Evolutionary conservation across 2,797 vertebrate species (phyloP).

Genomic region (Paguma larvata): DNA sequence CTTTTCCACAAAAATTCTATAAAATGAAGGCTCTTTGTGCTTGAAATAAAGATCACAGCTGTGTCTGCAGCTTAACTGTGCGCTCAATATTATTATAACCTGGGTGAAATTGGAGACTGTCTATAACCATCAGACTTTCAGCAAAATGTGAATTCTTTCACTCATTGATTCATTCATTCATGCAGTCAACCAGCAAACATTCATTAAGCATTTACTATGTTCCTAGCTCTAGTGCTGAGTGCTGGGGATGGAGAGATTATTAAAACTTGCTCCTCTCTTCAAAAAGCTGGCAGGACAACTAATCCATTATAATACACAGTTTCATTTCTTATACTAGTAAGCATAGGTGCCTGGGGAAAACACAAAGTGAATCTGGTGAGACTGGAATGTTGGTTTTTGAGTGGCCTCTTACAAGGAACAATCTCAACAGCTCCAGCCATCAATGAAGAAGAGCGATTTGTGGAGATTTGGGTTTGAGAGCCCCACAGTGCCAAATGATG

Average conservation of each 20-base stretch:
- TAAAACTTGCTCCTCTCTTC: neutral
- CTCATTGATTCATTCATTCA: neutral
- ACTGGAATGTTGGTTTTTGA: neutral
- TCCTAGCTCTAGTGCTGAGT: neutral
- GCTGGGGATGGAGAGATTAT: neutral
- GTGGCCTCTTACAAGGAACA: neutral
- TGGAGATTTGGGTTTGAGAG: neutral
- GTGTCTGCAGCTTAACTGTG: neutral
- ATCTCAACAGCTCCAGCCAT: neutral
- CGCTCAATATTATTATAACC: conserved; percentile 9
- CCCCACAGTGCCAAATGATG: neutral
- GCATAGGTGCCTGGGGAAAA: neutral
- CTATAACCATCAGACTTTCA: neutral
- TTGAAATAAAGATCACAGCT: conserved; percentile 48
- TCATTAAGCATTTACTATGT: neutral
- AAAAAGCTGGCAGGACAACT: neutral
- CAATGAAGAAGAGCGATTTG: neutral
- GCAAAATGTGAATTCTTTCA: conserved; percentile 26
- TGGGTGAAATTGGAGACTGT: neutral
- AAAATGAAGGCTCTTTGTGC: conserved; percentile 16
- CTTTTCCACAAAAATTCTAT: conserved; percentile 41
- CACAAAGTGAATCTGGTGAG: neutral
- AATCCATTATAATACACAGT: neutral
- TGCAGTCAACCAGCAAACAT: neutral
- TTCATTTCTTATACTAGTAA: neutral